A percentile compares a stretch with the other conserved stretches of the same genome.
Evolutionary conservation across 2,888 invertebrate species (phyloP).

Genomic region (Apodemia mormo): DNA sequence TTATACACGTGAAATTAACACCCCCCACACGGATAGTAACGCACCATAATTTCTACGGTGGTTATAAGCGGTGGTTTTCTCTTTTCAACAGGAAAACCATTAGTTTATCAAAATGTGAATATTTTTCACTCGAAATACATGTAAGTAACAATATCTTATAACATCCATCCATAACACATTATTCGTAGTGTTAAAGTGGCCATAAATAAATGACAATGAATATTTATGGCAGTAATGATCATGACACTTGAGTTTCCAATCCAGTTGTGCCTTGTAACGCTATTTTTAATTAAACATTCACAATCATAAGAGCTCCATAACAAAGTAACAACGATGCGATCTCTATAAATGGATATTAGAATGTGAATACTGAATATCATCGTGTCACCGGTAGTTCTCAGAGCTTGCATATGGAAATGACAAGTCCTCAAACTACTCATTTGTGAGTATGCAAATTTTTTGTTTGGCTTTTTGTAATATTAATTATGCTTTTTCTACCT

Average conservation of each 20-base stretch:
- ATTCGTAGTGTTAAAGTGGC: background rate
- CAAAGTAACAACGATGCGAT: conserved; percentile 28
- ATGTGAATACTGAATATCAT: conserved; percentile 32
- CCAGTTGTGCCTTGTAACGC: background rate
- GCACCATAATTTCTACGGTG: too few species aligned
- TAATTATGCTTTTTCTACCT: conserved; percentile 1
- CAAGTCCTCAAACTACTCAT: conserved; percentile 35
- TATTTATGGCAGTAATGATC: conserved; percentile 19
- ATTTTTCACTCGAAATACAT: too few species aligned
- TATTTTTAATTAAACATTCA: conserved; percentile 21
- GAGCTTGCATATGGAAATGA: conserved; percentile 38
- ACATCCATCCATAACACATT: too few species aligned
- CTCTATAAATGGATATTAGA: conserved; percentile 36
- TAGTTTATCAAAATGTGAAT: too few species aligned
- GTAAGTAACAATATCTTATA: too few species aligned
- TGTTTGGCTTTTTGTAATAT: conserved; percentile 1
- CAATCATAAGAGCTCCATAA: conserved; percentile 33
- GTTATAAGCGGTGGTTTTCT: too few species aligned
- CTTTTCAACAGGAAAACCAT: too few species aligned
- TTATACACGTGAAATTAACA: too few species aligned
- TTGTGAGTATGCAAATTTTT: conserved; percentile 28
- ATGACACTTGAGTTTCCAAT: conserved; percentile 12
- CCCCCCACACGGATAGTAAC: too few species aligned
- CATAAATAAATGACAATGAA: background rate
- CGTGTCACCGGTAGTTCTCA: conserved; percentile 33